Evolutionary conservation across 2,113 vertebrate species (phyloP).

Genomic region (Lipophrys pholis): DNA sequence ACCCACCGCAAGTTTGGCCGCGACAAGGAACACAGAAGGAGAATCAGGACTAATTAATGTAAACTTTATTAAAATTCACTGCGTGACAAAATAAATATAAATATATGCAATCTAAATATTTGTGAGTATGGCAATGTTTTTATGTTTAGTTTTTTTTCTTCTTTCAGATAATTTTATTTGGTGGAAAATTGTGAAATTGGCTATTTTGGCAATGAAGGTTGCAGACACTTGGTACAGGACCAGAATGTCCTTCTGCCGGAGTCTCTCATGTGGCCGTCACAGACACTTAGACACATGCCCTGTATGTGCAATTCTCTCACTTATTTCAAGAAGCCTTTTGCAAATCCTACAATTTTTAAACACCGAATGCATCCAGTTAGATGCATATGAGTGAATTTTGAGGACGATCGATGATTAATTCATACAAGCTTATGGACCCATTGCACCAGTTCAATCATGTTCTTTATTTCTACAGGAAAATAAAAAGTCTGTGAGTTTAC

Average conservation of each 20-base stretch:
- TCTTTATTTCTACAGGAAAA: neutral
- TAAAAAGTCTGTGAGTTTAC: conserved; percentile 1
- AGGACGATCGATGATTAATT: conserved; percentile 1
- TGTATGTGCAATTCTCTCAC: conserved; percentile 26
- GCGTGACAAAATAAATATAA: no score
- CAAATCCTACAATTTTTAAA: neutral
- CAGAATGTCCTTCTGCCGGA: conserved; percentile 43
- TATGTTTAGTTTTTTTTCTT: no score
- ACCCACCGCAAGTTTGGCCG: no score
- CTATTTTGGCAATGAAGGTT: no score
- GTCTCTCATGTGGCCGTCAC: conserved; percentile 34
- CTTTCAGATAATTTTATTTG: no score
- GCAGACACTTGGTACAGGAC: no score
- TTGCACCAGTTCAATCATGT: neutral
- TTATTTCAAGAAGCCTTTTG: conserved; percentile 13
- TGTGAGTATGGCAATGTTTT: no score
- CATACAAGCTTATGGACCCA: neutral
- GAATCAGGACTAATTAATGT: no score
- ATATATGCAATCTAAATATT: no score
- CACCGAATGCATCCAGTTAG: neutral
- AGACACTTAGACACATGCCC: conserved; percentile 27
- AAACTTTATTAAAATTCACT: no score
- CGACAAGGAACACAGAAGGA: no score
- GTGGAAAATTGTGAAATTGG: no score
- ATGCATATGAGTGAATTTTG: neutral